Evolutionary conservation across 2,797 vertebrate genomes (phyloP).

Genomic region (Melanotaenia maccullochi): DNA sequence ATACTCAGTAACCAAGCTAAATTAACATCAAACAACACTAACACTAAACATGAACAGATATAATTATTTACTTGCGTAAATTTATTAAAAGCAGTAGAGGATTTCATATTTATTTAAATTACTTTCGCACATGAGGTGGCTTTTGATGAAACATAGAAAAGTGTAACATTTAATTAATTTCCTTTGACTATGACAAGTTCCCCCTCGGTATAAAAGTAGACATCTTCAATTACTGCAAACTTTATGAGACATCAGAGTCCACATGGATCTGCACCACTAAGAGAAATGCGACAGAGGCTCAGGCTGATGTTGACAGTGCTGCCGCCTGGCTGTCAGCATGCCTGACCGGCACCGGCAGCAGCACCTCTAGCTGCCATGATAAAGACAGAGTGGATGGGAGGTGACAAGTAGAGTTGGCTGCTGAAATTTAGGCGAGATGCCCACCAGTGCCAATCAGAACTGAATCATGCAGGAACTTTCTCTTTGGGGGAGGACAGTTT

Average conservation of each 20-base stretch:
- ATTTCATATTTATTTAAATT: constrained; percentile 20
- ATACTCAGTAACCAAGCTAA: neutral
- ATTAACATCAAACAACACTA: neutral
- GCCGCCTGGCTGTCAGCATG: constrained; percentile 46
- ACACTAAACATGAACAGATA: neutral
- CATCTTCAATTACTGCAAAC: constrained; percentile 11
- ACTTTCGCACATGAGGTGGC: constrained; percentile 13
- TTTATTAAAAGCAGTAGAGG: neutral
- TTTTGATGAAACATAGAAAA: constrained; percentile 5
- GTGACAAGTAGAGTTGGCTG: constrained; percentile 54
- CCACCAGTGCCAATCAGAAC: constrained; percentile 49
- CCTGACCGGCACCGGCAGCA: constrained; percentile 53
- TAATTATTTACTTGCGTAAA: constrained; percentile 23
- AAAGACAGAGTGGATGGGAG: constrained; percentile 57
- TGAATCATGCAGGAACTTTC: constrained; percentile 49
- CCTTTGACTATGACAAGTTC: constrained; percentile 2
- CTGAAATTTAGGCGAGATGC: constrained; percentile 42
- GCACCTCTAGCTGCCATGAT: constrained; percentile 28
- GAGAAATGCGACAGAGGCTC: constrained; percentile 13
- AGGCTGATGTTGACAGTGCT: constrained; percentile 32
- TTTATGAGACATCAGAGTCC: constrained; percentile 16
- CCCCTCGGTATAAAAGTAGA: neutral
- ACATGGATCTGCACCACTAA: constrained; percentile 13
- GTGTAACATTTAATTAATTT: neutral
- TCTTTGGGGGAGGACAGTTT: constrained; percentile 30